phyloP scores from a whole-genome alignment of 2,113 vertebrate species.

The Paratilapia polleni region DNA sequence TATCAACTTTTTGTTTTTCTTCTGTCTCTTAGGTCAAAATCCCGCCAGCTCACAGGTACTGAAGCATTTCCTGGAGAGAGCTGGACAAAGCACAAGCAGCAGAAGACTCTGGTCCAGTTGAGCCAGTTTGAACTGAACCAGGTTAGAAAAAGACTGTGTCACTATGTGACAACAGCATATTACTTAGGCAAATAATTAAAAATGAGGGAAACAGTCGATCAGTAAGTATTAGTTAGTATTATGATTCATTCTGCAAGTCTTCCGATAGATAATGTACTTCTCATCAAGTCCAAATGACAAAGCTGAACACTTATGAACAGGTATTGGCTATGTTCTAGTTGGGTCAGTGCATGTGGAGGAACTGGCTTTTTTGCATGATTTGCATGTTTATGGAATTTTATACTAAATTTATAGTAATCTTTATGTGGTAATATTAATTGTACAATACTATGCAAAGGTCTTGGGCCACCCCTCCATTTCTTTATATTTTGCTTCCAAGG shows the following conservation, averaged over 20 bases:
- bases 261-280: background rate
- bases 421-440: no score
- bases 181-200: background rate
- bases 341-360: background rate
- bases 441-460: no score
- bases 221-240: background rate
- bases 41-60: slow-evolving; percentile 78
- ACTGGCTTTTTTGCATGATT: no score
- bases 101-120: slow-evolving; percentile 76
- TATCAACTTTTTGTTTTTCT: background rate
- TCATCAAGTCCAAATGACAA: background rate
- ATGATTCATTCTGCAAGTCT: background rate
- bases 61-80: slow-evolving; percentile 83
- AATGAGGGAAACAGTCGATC: background rate
- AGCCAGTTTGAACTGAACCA: slow-evolving; percentile 84
- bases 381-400: no score
- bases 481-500: no score
- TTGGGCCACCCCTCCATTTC: no score
- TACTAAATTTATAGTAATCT: no score
- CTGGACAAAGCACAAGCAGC: slow-evolving; percentile 83
- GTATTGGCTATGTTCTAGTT: background rate
- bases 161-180: background rate
- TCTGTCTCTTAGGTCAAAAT: slow-evolving; percentile 82
- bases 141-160: slow-evolving; percentile 20
- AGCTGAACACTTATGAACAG: background rate